phyloP scores from a whole-genome alignment of 1,140 invertebrate species.

The Penaeus japonicus region DNA sequence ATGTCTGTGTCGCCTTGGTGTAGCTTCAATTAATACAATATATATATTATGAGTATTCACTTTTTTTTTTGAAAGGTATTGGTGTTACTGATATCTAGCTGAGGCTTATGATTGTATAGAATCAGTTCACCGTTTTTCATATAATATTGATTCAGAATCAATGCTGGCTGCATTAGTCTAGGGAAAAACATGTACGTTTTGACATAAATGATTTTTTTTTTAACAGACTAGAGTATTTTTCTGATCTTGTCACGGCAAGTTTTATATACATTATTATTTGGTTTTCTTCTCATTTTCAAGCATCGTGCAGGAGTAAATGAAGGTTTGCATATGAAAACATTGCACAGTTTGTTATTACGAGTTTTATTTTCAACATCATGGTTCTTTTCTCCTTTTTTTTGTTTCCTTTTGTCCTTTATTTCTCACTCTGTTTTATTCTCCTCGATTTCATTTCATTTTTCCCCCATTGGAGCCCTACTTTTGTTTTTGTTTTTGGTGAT shows the following conservation, averaged over 20 bases:
- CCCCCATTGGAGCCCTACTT: not conserved
- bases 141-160: too few species aligned
- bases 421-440: not conserved
- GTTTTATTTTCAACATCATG: too few species aligned
- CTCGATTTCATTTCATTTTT: not conserved
- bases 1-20: too few species aligned
- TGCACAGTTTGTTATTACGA: too few species aligned
- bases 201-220: not conserved
- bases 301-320: not conserved
- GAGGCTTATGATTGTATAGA: too few species aligned
- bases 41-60: too few species aligned
- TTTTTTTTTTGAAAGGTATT: too few species aligned
- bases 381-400: not conserved
- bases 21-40: too few species aligned
- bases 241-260: not conserved
- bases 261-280: not conserved
- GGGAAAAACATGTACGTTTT: not conserved
- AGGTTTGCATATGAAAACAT: not conserved
- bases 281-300: constrained; percentile 23
- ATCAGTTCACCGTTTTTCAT: too few species aligned
- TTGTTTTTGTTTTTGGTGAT: constrained; percentile 13
- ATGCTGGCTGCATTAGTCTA: too few species aligned
- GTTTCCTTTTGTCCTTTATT: not conserved
- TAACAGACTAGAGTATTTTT: not conserved
- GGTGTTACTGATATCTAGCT: too few species aligned